Evolutionary conservation across 2,113 vertebrate genomes (phyloP).

Genomic region (Girardinichthys multiradiatus): DNA sequence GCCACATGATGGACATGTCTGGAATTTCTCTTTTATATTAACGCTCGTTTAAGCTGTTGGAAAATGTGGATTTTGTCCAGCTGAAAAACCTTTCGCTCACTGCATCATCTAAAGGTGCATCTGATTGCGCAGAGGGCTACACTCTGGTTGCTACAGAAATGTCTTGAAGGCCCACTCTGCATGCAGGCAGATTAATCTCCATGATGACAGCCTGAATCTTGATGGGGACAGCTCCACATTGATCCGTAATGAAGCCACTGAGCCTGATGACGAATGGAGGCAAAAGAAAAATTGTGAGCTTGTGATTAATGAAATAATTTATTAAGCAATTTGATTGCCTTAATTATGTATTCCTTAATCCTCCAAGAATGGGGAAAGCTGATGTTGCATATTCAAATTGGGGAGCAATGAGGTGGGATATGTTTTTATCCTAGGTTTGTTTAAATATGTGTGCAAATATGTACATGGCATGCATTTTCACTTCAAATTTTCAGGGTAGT

Average conservation of each 20-base stretch:
- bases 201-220: constrained; percentile 75
- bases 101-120: constrained; percentile 20
- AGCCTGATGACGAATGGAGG: constrained; percentile 76
- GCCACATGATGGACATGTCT: neutral
- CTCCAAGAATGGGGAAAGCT: constrained; percentile 53
- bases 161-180: constrained; percentile 50
- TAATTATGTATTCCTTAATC: constrained; percentile 74
- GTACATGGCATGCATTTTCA: neutral
- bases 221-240: constrained; percentile 75
- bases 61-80: neutral
- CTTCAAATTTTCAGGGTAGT: too few relatives aligned
- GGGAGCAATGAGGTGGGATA: constrained; percentile 32
- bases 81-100: constrained; percentile 19
- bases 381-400: constrained; percentile 55
- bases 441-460: neutral
- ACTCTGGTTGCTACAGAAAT: constrained; percentile 61
- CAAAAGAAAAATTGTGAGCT: constrained; percentile 68
- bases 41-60: rapidly evolving
- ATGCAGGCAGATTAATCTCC: constrained; percentile 79
- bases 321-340: constrained; percentile 68
- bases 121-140: constrained; percentile 30
- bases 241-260: constrained; percentile 80
- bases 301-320: constrained; percentile 79
- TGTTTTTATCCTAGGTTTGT: constrained; percentile 27
- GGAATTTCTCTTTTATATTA: neutral